Base-by-base conservation (phyloP, 2,797 vertebrate genomes). In the Anguilla anguilla region DNA sequence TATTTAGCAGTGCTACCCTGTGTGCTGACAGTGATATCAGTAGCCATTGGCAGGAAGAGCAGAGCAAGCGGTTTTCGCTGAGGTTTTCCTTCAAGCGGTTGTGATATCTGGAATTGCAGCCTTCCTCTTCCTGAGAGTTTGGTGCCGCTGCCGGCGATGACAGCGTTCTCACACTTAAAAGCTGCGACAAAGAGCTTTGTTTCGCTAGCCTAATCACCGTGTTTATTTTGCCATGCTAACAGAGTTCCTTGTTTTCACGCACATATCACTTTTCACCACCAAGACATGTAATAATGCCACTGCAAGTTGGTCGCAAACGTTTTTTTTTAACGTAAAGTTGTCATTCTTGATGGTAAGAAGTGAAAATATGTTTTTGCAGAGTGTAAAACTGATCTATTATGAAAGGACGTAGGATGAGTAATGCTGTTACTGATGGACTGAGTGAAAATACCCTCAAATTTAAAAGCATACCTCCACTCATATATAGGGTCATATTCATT, bases 51-150 rank as follows among this genome's bases (percentile, higher is more conserved):
- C 87, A 87, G 64, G 82, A 84, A 74, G 87, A 72, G 46, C 64
- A 10, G 9, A 43, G 61, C 28, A 49, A 83, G 85, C 61, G 2
- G 9, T 61, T 87, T 87, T 77, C 22, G 25, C 57, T 22, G 61
- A 79, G 74, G 35, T 89, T 87, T 86, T 86, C 67, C 82, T 55
- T n/a, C 17, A 72, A 59, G 55, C 64, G 17, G 81, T 43, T 67
- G 82, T n/a, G 57, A 87, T 87, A 85, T 74, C 46, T 85, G 83
- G 83, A 85, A 69, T 22, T 31, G 83, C 67, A 74, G 86, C 82
- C 88, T 90, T 88, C 89, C 89, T 64, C 85, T 90, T 85, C 87
- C 87, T 88, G 85, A 85, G 77, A 87, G 84, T 67, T 82, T 83
- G 86, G 83, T 87, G 61, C 46, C 85, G 61, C 64, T 83, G 13